Conservation (phyloP, 2,888 invertebrate genomes). For the Cataglyphis cursor region DNA sequence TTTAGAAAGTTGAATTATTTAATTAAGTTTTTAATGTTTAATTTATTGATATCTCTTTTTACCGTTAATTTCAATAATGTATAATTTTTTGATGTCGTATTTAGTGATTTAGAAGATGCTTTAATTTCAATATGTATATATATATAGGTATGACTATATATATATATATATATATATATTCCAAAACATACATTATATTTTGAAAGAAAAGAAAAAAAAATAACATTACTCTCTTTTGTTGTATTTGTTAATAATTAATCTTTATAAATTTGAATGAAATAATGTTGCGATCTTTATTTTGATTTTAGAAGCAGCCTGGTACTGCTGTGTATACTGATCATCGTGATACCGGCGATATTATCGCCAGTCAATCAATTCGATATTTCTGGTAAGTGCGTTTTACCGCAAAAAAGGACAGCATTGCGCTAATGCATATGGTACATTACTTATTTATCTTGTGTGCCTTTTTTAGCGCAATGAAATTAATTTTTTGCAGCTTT, state of each 20-base stretch:
- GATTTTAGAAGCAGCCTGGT: slow-evolving; percentile 82
- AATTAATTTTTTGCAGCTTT: slow-evolving; percentile 23
- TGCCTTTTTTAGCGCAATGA: slow-evolving; percentile 1
- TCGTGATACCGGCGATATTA: slow-evolving; percentile 77
- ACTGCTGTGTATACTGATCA: slow-evolving; percentile 78
- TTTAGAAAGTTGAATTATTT: neutral
- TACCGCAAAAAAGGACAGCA: neutral
- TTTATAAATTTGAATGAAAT: neutral
- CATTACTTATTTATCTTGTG: neutral
- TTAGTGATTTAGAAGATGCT: neutral
- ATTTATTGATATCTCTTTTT: neutral
- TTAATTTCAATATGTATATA: neutral
- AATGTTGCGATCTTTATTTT: slow-evolving; percentile 8
- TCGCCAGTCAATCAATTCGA: slow-evolving; percentile 79
- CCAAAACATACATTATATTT: too few species aligned
- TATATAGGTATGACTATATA: too few species aligned
- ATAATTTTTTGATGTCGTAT: neutral
- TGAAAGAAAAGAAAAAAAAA: neutral
- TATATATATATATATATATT: too few species aligned
- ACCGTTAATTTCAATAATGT: neutral
- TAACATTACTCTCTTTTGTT: neutral
- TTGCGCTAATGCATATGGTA: slow-evolving; percentile 22
- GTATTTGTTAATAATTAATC: neutral
- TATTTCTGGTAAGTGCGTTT: slow-evolving; percentile 80
- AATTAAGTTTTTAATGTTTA: neutral